Evolutionary conservation across 2,797 vertebrate species (phyloP).

Genomic region (Triplophysa bombifrons): DNA sequence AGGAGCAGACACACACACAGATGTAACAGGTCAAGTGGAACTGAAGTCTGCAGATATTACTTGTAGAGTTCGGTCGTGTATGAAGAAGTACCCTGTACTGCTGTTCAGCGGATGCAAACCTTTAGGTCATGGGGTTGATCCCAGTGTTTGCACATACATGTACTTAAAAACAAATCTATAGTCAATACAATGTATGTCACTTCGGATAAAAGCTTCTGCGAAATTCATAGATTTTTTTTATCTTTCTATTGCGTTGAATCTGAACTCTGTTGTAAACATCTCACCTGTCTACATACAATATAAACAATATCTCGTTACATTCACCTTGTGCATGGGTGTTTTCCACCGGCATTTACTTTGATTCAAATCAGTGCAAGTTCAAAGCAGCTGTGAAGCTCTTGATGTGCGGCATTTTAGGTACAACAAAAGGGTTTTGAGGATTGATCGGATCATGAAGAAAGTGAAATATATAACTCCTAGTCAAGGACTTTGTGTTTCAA

Average conservation of each 20-base stretch:
- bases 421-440: constrained; percentile 17
- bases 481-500: constrained; percentile 35
- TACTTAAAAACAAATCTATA: too few relatives aligned
- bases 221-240: too few relatives aligned
- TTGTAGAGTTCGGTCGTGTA: constrained; percentile 10
- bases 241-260: background rate
- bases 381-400: constrained; percentile 16
- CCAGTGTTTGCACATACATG: too few relatives aligned
- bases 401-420: constrained; percentile 11
- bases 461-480: constrained; percentile 30
- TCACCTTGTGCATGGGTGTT: background rate
- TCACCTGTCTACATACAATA: background rate
- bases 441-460: constrained; percentile 28
- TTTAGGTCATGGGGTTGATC: background rate
- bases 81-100: background rate
- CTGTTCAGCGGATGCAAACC: background rate
- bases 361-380: constrained; percentile 15
- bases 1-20: background rate
- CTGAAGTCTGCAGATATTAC: constrained; percentile 11
- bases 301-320: background rate
- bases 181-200: too few relatives aligned
- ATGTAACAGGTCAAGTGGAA: constrained; percentile 9
- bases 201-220: too few relatives aligned
- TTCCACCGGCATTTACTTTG: background rate
- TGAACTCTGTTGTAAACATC: constrained; percentile 4